These are phyloP conservation scores for Aleadryas rufinucha DNA, from an alignment of 2,113 vertebrate genomes.

Conservation along the genomic window DNA sequence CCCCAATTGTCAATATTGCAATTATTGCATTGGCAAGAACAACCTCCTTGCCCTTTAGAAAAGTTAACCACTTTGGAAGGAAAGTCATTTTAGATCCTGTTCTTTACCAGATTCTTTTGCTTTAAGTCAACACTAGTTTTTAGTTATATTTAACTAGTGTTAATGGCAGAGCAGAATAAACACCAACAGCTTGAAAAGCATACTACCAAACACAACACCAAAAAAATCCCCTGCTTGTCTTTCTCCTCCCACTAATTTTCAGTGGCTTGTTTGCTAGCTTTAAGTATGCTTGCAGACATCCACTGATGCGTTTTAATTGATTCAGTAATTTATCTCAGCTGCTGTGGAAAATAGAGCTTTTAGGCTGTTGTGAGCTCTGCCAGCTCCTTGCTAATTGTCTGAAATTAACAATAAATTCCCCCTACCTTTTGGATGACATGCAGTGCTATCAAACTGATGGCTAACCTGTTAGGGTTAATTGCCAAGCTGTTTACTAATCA, in stretches of 20 bases:
- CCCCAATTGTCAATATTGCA: constrained; percentile 62
- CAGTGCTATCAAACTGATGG: not conserved
- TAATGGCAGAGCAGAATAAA: not conserved
- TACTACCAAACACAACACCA: not conserved
- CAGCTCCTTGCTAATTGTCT: constrained; percentile 15
- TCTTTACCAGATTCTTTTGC: not conserved
- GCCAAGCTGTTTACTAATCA: not conserved
- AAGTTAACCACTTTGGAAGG: constrained; percentile 30
- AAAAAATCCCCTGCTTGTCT: rapidly evolving
- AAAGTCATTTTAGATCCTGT: constrained; percentile 23
- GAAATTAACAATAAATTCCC: not conserved
- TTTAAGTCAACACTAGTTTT: not conserved
- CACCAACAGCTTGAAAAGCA: not conserved
- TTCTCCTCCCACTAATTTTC: not conserved
- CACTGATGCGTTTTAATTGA: not conserved
- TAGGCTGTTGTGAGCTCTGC: not conserved
- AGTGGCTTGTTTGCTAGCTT: not conserved
- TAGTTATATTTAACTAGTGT: not conserved
- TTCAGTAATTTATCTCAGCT: not conserved
- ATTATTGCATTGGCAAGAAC: constrained; percentile 68
- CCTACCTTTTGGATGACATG: not conserved
- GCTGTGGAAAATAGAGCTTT: not conserved
- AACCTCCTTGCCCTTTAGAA: constrained; percentile 69
- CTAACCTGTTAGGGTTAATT: not conserved
- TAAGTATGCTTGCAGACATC: not conserved